These are phyloP conservation scores for Chironomus tepperi DNA, from an alignment of 1,140 invertebrate species.

Conservation along the genomic window DNA sequence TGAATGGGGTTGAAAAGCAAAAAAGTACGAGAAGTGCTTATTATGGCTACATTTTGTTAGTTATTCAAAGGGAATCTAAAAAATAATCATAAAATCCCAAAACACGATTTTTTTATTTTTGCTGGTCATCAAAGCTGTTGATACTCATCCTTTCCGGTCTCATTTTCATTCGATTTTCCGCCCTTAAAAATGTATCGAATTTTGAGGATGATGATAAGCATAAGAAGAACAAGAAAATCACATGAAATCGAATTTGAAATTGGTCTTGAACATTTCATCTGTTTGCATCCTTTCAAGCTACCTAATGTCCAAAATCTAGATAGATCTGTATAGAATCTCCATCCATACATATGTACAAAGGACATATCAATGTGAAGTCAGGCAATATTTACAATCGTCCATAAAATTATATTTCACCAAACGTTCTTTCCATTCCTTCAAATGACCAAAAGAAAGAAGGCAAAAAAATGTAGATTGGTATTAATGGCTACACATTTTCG, in stretches of 20 bases:
- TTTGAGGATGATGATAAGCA: too few species aligned
- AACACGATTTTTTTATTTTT: neutral
- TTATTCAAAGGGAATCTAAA: neutral
- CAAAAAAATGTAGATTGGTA: conserved; percentile 21
- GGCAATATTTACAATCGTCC: conserved; percentile 17
- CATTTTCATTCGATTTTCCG: too few species aligned
- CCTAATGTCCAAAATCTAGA: too few species aligned
- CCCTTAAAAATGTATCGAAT: too few species aligned
- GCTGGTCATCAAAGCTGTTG: too few species aligned
- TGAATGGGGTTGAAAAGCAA: too few species aligned
- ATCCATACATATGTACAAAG: neutral
- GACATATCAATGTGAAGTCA: neutral
- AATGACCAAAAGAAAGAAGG: neutral
- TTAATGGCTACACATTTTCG: conserved; percentile 10
- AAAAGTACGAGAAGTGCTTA: neutral
- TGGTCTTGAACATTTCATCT: neutral
- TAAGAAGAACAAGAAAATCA: neutral
- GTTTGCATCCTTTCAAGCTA: neutral
- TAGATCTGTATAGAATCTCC: neutral
- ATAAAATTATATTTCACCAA: conserved; percentile 5
- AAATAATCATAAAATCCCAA: conserved; percentile 13
- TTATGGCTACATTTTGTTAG: neutral
- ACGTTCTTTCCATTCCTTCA: neutral
- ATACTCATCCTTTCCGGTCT: neutral
- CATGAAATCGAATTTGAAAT: conserved; percentile 5